Evolutionary conservation across 2,113 vertebrate genomes (phyloP).

Genomic region (Pavo muticus): DNA sequence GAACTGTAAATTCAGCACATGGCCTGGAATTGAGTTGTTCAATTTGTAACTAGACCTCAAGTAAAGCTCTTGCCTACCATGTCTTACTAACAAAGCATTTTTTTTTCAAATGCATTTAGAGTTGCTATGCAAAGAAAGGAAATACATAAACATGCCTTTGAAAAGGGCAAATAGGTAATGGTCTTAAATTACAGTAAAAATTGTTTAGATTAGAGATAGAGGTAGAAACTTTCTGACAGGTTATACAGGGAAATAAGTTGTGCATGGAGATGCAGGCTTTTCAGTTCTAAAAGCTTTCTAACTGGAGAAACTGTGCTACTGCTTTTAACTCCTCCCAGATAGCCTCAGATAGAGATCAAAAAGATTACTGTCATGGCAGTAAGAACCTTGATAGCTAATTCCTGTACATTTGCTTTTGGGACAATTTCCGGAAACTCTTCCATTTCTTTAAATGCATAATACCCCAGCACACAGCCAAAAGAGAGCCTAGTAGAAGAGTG

Average conservation of each 20-base stretch:
- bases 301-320: background rate
- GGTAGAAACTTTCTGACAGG: background rate
- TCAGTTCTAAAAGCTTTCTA: background rate
- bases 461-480: background rate
- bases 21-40: background rate
- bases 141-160: background rate
- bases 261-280: background rate
- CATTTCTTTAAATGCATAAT: background rate
- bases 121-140: background rate
- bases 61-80: background rate
- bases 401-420: background rate
- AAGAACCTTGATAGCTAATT: background rate
- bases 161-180: background rate
- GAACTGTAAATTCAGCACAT: background rate
- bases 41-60: background rate
- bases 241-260: background rate
- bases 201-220: background rate
- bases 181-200: background rate
- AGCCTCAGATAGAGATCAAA: background rate
- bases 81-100: background rate
- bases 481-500: background rate
- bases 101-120: background rate
- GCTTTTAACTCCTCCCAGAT: background rate
- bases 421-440: background rate
- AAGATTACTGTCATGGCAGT: accelerated